Percentiles rank a stretch among this genome's conserved stretches.
phyloP scores from a whole-genome alignment of 2,797 vertebrate genomes.

The Delichon dasypus region DNA sequence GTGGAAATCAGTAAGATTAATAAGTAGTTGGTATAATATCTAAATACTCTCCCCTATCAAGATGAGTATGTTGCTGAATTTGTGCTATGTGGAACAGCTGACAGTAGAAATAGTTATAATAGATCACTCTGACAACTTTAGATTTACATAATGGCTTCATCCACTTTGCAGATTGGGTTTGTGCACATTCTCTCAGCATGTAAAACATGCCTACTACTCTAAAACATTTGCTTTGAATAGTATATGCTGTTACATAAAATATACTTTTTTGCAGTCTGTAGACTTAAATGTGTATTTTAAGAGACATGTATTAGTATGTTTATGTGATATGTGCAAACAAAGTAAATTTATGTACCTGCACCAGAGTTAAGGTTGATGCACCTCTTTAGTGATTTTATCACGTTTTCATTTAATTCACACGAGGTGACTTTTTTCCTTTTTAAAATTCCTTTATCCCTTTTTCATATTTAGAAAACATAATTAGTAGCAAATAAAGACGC shows the following conservation, averaged over 20 bases:
- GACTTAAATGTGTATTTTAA: background rate
- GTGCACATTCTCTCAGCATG: background rate
- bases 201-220: background rate
- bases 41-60: slow-evolving; percentile 2
- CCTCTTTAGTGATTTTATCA: background rate
- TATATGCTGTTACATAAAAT: background rate
- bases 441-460: background rate
- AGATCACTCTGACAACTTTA: slow-evolving; percentile 62
- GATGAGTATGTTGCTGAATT: background rate
- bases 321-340: background rate
- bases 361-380: background rate
- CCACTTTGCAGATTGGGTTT: slow-evolving; percentile 19
- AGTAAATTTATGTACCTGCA: background rate
- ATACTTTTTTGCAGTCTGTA: background rate
- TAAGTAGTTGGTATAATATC: background rate
- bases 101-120: slow-evolving; percentile 51
- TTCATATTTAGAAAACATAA: background rate
- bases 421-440: background rate
- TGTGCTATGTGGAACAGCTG: slow-evolving; percentile 39
- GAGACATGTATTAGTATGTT: background rate
- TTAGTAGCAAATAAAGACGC: background rate
- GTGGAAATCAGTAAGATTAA: slow-evolving; percentile 26
- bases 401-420: background rate
- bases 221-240: background rate
- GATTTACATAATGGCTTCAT: slow-evolving; percentile 50